phyloP scores from a whole-genome alignment of 2,113 vertebrate genomes.

The Phrynosoma blainvillii region DNA sequence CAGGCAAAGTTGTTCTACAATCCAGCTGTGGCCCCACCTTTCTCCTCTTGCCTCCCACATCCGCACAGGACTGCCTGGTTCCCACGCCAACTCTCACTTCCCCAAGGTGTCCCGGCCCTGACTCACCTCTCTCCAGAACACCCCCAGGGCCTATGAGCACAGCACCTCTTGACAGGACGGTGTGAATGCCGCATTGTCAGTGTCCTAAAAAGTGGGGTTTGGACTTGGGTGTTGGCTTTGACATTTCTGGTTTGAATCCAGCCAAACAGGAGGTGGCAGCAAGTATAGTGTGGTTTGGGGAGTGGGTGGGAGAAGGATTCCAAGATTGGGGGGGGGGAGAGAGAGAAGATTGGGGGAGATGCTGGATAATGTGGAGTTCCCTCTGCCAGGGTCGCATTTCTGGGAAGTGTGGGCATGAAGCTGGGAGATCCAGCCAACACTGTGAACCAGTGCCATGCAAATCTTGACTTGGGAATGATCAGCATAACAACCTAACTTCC shows the following conservation, averaged over 20 bases:
- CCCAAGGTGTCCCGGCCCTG: conserved; percentile 7
- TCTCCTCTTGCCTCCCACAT: conserved; percentile 24
- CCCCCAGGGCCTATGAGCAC: conserved; percentile 5
- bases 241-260: conserved; percentile 5
- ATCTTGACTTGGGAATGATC: conserved; percentile 9
- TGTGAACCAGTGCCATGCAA: conserved; percentile 1
- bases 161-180: conserved; percentile 4
- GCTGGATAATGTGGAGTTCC: background rate
- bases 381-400: conserved; percentile 5
- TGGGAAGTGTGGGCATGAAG: background rate
- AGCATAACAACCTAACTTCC: conserved; percentile 6
- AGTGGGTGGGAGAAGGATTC: background rate
- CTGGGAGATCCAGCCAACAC: background rate
- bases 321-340: background rate
- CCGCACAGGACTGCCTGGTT: conserved; percentile 25
- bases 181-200: conserved; percentile 29
- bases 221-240: conserved; percentile 12
- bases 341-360: background rate
- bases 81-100: conserved; percentile 49
- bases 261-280: conserved; percentile 7
- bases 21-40: conserved; percentile 7
- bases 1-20: background rate
- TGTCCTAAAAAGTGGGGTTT: conserved; percentile 11
- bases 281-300: background rate
- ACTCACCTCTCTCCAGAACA: conserved; percentile 12